phyloP scores from a whole-genome alignment of 2,888 invertebrate genomes.

The Pseudococcus jackbeardsleyi region DNA sequence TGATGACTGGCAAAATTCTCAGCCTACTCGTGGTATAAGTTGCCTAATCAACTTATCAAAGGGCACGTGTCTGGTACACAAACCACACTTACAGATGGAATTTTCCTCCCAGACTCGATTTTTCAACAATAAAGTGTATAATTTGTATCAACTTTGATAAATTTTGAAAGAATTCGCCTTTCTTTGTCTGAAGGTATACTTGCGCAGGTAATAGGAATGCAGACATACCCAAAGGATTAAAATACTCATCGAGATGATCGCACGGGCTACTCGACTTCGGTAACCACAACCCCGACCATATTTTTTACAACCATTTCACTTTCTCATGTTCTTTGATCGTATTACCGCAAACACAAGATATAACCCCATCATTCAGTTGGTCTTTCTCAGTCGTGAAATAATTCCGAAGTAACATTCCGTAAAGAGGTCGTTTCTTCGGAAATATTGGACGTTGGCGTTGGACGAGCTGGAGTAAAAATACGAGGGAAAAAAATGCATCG shows the following conservation, averaged over 20 bases:
- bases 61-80: no score
- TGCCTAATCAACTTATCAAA: no score
- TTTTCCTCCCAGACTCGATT: background rate
- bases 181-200: background rate
- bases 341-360: background rate
- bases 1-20: no score
- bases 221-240: background rate
- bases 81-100: no score
- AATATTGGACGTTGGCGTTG: slow-evolving; percentile 6
- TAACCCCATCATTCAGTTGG: background rate
- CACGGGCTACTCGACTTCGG: background rate
- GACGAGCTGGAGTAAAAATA: background rate
- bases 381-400: background rate
- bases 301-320: background rate
- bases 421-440: background rate
- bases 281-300: background rate
- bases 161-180: background rate
- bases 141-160: background rate
- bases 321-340: slow-evolving; percentile 25
- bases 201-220: background rate
- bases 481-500: background rate
- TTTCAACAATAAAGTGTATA: background rate
- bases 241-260: background rate
- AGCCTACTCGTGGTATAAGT: no score
- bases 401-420: slow-evolving; percentile 20